These are phyloP conservation scores for Enteromius radiatus DNA, from an alignment of 2,797 vertebrate species.

Conservation along the genomic window DNA sequence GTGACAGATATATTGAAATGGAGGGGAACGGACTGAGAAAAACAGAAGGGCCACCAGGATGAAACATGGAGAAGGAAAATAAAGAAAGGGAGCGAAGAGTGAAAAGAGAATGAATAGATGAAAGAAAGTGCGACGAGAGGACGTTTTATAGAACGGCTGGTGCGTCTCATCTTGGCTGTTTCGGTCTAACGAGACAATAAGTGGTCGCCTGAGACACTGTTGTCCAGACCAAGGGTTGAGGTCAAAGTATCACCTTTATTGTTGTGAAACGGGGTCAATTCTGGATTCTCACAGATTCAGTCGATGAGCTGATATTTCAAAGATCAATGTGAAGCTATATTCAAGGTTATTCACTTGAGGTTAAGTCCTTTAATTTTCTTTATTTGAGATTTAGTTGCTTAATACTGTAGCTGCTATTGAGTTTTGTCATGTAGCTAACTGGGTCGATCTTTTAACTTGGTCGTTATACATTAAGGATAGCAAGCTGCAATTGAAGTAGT, in stretches of 20 bases:
- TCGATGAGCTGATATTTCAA: neutral
- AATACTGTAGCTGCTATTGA: neutral
- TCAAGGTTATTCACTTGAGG: neutral
- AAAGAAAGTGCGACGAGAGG: neutral
- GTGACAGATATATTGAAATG: constrained; percentile 32
- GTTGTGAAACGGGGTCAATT: constrained; percentile 39
- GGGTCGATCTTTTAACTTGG: constrained; percentile 20
- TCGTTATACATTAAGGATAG: constrained; percentile 39
- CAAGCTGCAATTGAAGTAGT: constrained; percentile 7
- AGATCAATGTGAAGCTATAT: neutral
- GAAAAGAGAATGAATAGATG: neutral
- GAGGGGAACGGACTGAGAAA: neutral
- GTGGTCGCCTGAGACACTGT: constrained; percentile 49
- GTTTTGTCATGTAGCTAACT: constrained; percentile 39
- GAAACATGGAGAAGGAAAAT: constrained; percentile 5
- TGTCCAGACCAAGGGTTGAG: constrained; percentile 48
- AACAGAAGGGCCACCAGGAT: neutral
- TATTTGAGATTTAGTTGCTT: constrained; percentile 8
- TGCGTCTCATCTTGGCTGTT: constrained; percentile 25
- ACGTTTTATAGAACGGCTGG: constrained; percentile 17
- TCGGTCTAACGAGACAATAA: constrained; percentile 54
- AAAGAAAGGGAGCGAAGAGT: neutral
- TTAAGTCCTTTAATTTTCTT: neutral
- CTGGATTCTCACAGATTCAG: constrained; percentile 9
- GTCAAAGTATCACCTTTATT: constrained; percentile 44